phyloP scores from a whole-genome alignment of 2,888 invertebrate species.

The Drosophila limbata region DNA sequence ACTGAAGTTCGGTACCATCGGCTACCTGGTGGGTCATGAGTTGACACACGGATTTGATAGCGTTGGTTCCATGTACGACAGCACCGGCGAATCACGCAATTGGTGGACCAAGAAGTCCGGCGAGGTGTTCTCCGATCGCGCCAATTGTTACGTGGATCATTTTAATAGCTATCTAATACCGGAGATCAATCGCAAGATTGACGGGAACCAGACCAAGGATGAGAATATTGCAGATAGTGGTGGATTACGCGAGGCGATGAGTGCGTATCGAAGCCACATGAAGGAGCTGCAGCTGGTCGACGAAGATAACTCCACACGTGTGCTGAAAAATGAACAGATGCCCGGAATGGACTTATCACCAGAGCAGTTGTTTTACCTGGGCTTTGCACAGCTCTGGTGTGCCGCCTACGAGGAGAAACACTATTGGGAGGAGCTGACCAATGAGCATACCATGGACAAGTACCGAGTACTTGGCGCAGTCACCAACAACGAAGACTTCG shows the following conservation, averaged over 20 bases:
- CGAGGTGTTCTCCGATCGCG: slow-evolving; percentile 73
- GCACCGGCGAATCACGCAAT: slow-evolving; percentile 52
- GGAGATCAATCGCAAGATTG: slow-evolving; percentile 79
- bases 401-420: slow-evolving; percentile 78
- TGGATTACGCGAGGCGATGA: slow-evolving; percentile 73
- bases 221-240: slow-evolving; percentile 84
- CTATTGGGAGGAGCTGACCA: slow-evolving; percentile 79
- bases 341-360: slow-evolving; percentile 81
- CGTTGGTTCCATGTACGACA: slow-evolving; percentile 72
- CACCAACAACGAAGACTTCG: slow-evolving; percentile 80
- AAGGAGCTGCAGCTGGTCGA: slow-evolving; percentile 48
- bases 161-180: slow-evolving; percentile 76
- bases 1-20: slow-evolving; percentile 81
- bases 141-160: slow-evolving; percentile 77
- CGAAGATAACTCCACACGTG: slow-evolving; percentile 12
- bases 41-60: slow-evolving; percentile 83
- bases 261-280: slow-evolving; percentile 72
- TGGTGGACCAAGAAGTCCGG: slow-evolving; percentile 82
- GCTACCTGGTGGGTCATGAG: slow-evolving; percentile 83
- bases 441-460: slow-evolving; percentile 81
- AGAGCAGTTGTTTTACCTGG: slow-evolving; percentile 82
- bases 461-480: slow-evolving; percentile 82
- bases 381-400: slow-evolving; percentile 83
- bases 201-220: slow-evolving; percentile 78
- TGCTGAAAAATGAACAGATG: slow-evolving; percentile 70